Evolutionary conservation across 2,888 invertebrate genomes (phyloP).

Genomic region (Tiliacea citrago): DNA sequence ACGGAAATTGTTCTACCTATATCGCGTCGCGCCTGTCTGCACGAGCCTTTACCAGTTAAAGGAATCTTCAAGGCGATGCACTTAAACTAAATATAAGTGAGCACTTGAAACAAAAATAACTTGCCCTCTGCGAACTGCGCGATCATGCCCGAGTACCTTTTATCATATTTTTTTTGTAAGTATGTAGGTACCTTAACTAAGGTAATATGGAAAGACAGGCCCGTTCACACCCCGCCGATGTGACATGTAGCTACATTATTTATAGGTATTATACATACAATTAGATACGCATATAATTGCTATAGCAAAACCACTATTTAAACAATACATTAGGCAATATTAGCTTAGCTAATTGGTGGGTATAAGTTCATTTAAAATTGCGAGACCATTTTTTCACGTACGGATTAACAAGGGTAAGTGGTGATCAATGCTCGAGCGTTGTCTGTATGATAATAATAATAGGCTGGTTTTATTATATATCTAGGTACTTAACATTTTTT

Average conservation of each 20-base stretch:
- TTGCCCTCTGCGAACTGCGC: conserved; percentile 43
- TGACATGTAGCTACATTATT: background rate
- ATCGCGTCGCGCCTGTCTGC: too few species aligned
- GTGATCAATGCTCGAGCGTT: too few species aligned
- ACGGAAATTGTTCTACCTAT: too few species aligned
- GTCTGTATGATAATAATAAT: too few species aligned
- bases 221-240: too few species aligned
- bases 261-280: background rate
- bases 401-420: background rate
- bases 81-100: conserved; percentile 60
- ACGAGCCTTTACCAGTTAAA: conserved; percentile 18
- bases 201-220: too few species aligned
- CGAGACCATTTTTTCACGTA: background rate
- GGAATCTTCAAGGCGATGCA: conserved; percentile 55
- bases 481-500: too few species aligned
- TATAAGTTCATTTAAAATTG: conserved; percentile 2
- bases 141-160: background rate
- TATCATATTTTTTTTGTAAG: too few species aligned
- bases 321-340: background rate
- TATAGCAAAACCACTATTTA: background rate
- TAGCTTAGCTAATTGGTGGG: conserved; percentile 1
- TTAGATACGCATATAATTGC: background rate
- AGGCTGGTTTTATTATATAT: too few species aligned
- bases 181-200: too few species aligned
- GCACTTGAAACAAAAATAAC: conserved; percentile 54